Base-by-base conservation (phyloP, 2,888 invertebrate genomes). In the Psococerastis gibbosa region DNA sequence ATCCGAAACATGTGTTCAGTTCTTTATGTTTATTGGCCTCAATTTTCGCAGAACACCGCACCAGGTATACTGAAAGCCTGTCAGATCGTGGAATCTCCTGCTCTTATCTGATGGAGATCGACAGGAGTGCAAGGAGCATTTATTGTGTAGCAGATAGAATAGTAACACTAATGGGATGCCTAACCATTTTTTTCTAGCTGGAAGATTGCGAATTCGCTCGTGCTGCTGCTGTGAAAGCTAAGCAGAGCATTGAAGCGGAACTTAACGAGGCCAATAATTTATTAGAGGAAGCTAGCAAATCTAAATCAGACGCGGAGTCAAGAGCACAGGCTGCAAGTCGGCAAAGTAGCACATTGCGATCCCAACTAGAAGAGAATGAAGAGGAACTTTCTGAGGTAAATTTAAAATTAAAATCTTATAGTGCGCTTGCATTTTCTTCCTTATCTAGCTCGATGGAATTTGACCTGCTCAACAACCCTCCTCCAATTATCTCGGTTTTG, bases 121-220 rank as follows among this genome's bases (percentile, higher is more conserved):
- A n/a, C n/a, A n/a, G n/a, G n/a, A n/a, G n/a, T n/a, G n/a, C n/a
- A n/a, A 61, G 63, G 46, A 68, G 68, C n/a, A n/a, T n/a, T n/a
- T n/a, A n/a, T n/a, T n/a, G n/a, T n/a, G n/a, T n/a, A n/a, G n/a
- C n/a, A n/a, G n/a, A n/a, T n/a, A n/a, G n/a, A n/a, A n/a, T n/a
- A n/a, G n/a, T n/a, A n/a, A n/a, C n/a, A n/a, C n/a, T n/a, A n/a
- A n/a, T n/a, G n/a, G n/a, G n/a, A n/a, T n/a, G n/a, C n/a, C n/a
- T n/a, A n/a, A n/a, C n/a, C n/a, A n/a, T n/a, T n/a, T 41, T 34
- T 42, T 51, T 50, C 48, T 70, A 87, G 70, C 66, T 95, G 52
- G 94, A 94, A 60, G 94, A 94, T 57, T 71, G 87, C 1, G 92
- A 94, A 57, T 78, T 87, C 48, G 78, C 88, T 0, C 69, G 87